Conservation (phyloP, 2,113 vertebrate species). For the Ictalurus punctatus region DNA sequence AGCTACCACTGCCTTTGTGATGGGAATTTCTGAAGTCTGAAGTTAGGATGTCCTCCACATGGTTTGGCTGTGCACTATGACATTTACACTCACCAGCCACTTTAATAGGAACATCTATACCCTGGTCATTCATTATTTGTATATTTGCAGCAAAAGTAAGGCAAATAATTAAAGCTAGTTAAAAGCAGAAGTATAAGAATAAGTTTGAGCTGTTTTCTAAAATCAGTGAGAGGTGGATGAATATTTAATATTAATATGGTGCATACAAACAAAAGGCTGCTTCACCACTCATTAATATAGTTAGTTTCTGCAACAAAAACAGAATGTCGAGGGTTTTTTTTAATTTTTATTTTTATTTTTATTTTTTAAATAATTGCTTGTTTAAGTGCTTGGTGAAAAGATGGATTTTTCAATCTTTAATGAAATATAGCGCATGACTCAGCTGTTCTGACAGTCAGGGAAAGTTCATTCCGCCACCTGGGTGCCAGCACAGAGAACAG, state of each 20-base stretch:
- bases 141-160: background rate
- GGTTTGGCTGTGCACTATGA: background rate
- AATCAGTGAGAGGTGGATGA: background rate
- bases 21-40: background rate
- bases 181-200: background rate
- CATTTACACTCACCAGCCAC: background rate
- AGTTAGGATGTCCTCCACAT: background rate
- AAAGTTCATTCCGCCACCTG: conserved; percentile 23
- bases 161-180: background rate
- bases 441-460: background rate
- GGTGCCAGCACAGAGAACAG: background rate
- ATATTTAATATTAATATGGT: background rate
- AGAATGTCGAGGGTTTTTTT: background rate
- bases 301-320: background rate
- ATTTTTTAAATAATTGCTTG: background rate
- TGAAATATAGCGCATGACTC: background rate
- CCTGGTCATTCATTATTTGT: background rate
- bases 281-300: background rate
- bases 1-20: too few relatives aligned
- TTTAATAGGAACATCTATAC: background rate
- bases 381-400: background rate
- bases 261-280: background rate
- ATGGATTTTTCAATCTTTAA: background rate
- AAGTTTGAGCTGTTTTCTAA: background rate
- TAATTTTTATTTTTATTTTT: background rate